Base-by-base conservation (phyloP, 2,113 vertebrate species). In the Varanus salvator region DNA sequence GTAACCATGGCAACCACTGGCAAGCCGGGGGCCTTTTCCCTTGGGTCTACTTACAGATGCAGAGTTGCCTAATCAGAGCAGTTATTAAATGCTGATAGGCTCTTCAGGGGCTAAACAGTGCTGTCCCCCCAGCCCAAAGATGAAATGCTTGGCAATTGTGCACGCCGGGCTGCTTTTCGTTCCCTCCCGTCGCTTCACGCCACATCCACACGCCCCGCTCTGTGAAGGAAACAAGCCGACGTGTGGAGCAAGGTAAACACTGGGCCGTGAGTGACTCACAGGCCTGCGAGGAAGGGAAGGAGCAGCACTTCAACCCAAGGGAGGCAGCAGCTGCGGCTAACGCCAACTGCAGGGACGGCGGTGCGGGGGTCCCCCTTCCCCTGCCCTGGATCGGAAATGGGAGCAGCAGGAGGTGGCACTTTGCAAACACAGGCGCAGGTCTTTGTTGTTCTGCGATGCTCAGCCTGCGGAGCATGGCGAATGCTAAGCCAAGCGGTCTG, bases 51-150 rank as follows among this genome's bases (percentile, higher is more conserved):
- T 89, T 77, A 78, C 78, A 29, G 74, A 80, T 85, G 48, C 38
- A 78, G 64, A 17, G 66, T 89, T 89, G 82, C 88, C 85, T 85
- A 77, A 89, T 85, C 74, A 89, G 14, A 69, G 44, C 44, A 44
- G 48, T 89, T 89, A 83, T 75, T 85, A 85, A 78, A 89, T 89
- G 52, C 83, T 85, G n/a, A 85, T 85, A 89, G 66, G 88, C 71
- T 69, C 66, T 78, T 71, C 50, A 71, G 64, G 31, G 48, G 25
- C 64, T 85, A 89, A 75, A 50, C 19, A 54, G 23, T 27, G 21
- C 34, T 72, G 14, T 34, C 31, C 19, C 23, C 38, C 31, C 44
- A 72, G 64, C 50, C 44, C 57, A 27, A 27, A 78, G 52, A 44
- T 19, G n/a, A 52, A 60, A 74, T n/a, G 14, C 12, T 7, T 29